Conservation (phyloP, 2,888 invertebrate genomes). For the Synanthedon formicaeformis region DNA sequence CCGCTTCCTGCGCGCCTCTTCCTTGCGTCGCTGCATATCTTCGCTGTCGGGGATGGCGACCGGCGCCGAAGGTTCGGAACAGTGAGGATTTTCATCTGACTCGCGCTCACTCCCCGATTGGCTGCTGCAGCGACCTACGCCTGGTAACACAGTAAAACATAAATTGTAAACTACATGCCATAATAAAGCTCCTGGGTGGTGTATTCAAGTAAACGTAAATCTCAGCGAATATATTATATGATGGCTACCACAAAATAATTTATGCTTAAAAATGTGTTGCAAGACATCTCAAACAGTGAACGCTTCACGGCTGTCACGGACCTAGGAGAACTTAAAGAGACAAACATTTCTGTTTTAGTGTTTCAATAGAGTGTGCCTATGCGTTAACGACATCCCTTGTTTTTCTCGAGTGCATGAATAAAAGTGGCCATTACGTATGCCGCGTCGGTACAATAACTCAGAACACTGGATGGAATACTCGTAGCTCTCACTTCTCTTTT, state of each 20-base stretch:
- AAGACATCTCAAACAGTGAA: background rate
- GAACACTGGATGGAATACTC: conserved; percentile 3
- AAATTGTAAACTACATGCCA: background rate
- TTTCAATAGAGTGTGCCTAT: conserved; percentile 1
- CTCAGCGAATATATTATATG: too few species aligned
- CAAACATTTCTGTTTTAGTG: conserved; percentile 1
- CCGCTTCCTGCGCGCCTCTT: conserved; percentile 88
- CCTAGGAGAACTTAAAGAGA: background rate
- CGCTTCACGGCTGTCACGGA: background rate
- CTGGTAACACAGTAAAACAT: conserved; percentile 24
- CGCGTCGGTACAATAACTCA: conserved; percentile 19
- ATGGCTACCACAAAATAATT: too few species aligned
- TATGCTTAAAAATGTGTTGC: too few species aligned
- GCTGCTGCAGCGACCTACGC: conserved; percentile 66
- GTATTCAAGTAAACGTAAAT: too few species aligned
- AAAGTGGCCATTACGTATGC: conserved; percentile 23
- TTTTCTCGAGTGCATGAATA: conserved; percentile 19
- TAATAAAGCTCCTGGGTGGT: conserved; percentile 6
- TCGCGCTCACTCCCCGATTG: conserved; percentile 70
- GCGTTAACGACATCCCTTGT: conserved; percentile 12
- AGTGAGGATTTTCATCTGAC: conserved; percentile 49
- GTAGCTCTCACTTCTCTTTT: conserved; percentile 43
- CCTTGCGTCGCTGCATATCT: conserved; percentile 82
- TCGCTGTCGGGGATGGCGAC: conserved; percentile 72
- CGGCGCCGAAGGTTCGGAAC: conserved; percentile 64